Evolutionary conservation across 2,797 vertebrate species (phyloP).

Genomic region (Anabas testudineus): DNA sequence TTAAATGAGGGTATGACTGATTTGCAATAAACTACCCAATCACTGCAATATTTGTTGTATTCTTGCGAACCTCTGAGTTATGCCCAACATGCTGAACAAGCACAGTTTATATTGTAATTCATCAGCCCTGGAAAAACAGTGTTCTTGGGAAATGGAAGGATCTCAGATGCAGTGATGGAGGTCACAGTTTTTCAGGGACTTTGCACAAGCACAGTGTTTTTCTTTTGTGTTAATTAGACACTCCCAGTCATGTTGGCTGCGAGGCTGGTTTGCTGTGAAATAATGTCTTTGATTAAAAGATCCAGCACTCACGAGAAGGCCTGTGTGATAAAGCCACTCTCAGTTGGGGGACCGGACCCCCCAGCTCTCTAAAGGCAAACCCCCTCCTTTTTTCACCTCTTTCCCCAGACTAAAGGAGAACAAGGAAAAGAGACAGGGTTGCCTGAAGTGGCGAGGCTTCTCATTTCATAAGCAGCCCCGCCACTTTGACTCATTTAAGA

Average conservation of each 20-base stretch:
- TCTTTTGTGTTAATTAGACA: slow-evolving; percentile 85
- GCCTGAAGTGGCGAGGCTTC: slow-evolving; percentile 67
- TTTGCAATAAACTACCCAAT: slow-evolving; percentile 16
- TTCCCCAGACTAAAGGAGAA: slow-evolving; percentile 69
- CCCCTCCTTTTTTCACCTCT: slow-evolving; percentile 56
- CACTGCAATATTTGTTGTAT: slow-evolving; percentile 18
- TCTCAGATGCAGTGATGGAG: slow-evolving; percentile 65
- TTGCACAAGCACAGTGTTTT: slow-evolving; percentile 65
- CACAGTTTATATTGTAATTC: slow-evolving; percentile 25
- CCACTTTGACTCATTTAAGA: slow-evolving; percentile 76
- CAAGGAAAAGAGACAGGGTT: slow-evolving; percentile 56
- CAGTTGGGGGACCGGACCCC: slow-evolving; percentile 66
- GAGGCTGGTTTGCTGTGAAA: slow-evolving; percentile 77
- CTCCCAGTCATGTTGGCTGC: slow-evolving; percentile 76
- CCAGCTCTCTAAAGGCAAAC: slow-evolving; percentile 57
- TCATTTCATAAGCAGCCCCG: slow-evolving; percentile 70
- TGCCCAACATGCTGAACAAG: slow-evolving; percentile 31
- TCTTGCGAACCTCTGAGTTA: slow-evolving; percentile 25
- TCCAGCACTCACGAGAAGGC: slow-evolving; percentile 74
- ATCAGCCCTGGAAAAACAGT: slow-evolving; percentile 40
- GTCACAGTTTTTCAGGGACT: slow-evolving; percentile 66
- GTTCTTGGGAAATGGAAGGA: slow-evolving; percentile 41
- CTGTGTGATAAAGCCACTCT: slow-evolving; percentile 75
- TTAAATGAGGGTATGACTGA: slow-evolving; percentile 28
- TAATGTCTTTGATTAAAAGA: slow-evolving; percentile 84